Percentiles rank a stretch among this genome's conserved stretches.
Evolutionary conservation across 1,140 invertebrate genomes (phyloP).

Genomic region (Dufourea novaeangliae): DNA sequence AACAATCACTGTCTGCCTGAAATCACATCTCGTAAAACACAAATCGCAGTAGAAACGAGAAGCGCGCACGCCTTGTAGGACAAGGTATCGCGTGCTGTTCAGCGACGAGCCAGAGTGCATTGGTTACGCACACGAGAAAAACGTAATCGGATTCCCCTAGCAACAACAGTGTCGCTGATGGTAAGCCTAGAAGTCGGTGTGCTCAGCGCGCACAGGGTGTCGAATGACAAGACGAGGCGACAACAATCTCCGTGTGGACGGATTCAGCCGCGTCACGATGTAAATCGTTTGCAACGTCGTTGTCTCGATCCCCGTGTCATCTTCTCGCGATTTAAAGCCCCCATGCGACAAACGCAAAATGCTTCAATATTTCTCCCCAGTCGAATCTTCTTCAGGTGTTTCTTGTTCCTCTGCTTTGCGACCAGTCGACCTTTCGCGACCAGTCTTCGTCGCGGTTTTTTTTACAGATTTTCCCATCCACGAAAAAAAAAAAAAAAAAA

Average conservation of each 20-base stretch:
- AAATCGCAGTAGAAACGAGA: background rate
- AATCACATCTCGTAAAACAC: background rate
- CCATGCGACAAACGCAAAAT: background rate
- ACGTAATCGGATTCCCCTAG: slow-evolving; percentile 51
- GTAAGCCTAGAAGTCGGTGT: slow-evolving; percentile 47
- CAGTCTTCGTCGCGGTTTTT: background rate
- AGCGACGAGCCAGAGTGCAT: background rate
- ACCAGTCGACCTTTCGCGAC: background rate
- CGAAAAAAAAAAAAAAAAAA: background rate
- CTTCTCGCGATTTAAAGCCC: background rate
- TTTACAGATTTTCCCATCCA: background rate
- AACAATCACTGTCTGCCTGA: no score
- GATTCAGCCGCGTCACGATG: slow-evolving; percentile 14
- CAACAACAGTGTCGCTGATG: slow-evolving; percentile 46
- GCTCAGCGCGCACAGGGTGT: slow-evolving; percentile 20
- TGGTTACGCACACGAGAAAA: slow-evolving; percentile 32
- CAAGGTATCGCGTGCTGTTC: slow-evolving; percentile 14
- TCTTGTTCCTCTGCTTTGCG: background rate
- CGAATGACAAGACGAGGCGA: slow-evolving; percentile 32
- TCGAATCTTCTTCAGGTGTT: background rate
- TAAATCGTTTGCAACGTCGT: background rate
- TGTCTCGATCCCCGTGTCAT: background rate
- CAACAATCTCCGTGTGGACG: slow-evolving; percentile 26
- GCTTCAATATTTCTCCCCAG: background rate
- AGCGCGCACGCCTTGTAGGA: background rate